Conservation (phyloP, 2,888 invertebrate species). For the Lycocerus yunnanus region DNA sequence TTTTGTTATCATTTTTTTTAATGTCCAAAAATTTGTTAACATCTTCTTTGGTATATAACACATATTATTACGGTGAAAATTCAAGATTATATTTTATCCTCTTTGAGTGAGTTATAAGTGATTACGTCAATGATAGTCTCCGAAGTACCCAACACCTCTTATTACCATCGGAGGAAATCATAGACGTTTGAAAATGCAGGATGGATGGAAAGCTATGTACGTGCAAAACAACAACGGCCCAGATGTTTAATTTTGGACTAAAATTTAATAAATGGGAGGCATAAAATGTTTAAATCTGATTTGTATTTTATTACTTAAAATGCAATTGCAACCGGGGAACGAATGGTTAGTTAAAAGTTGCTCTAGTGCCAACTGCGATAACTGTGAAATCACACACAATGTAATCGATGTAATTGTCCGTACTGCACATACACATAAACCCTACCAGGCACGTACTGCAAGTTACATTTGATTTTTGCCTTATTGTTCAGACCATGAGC, state of each 20-base stretch:
- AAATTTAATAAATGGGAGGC: not conserved
- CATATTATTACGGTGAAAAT: too few species aligned
- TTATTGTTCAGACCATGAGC: conserved; percentile 21
- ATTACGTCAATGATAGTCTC: not conserved
- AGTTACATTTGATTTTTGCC: conserved; percentile 31
- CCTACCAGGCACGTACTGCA: conserved; percentile 39
- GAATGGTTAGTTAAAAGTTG: conserved; percentile 9
- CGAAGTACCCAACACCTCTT: not conserved
- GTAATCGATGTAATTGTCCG: conserved; percentile 43
- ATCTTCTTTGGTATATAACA: too few species aligned
- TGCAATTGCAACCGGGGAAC: not conserved
- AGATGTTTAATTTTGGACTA: not conserved
- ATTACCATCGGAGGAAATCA: too few species aligned
- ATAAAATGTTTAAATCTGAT: not conserved
- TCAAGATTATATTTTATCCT: too few species aligned
- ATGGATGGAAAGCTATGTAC: too few species aligned
- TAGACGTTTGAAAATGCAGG: too few species aligned
- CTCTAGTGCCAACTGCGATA: conserved; percentile 37
- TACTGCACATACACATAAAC: conserved; percentile 34
- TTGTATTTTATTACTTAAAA: not conserved
- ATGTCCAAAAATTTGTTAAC: too few species aligned
- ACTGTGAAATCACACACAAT: conserved; percentile 47
- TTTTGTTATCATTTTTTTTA: not conserved
- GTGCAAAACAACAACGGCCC: too few species aligned
- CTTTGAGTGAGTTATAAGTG: not conserved